Percentiles rank a stretch among this genome's conserved stretches.
Conservation (phyloP, 2,888 invertebrate species). For the Pristionchus mayeri region DNA sequence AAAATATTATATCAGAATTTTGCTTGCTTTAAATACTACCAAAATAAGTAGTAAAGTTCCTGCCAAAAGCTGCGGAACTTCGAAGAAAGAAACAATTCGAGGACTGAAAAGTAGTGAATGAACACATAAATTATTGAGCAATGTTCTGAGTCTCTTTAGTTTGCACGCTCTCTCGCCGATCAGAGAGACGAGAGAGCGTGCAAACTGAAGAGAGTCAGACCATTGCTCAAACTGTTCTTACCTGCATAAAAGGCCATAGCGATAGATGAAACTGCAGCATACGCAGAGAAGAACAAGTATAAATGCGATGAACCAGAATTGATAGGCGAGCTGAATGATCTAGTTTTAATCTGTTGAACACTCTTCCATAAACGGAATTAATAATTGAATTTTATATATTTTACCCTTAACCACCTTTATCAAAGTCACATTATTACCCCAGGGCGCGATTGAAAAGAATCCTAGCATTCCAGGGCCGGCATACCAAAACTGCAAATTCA, state of each 20-base stretch:
- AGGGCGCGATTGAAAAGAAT: not conserved
- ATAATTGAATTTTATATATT: not conserved
- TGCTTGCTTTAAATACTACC: too few relatives aligned
- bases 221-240: too few relatives aligned
- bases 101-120: not conserved
- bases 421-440: not conserved
- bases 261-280: not conserved
- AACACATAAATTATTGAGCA: too few relatives aligned
- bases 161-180: too few relatives aligned
- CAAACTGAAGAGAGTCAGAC: too few relatives aligned
- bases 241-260: conserved; percentile 12
- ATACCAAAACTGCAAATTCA: conserved; percentile 18
- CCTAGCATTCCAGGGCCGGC: not conserved
- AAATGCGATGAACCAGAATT: conserved; percentile 2
- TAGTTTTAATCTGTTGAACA: not conserved
- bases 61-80: not conserved
- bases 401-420: not conserved
- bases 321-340: not conserved
- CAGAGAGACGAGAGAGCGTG: too few relatives aligned
- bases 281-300: not conserved
- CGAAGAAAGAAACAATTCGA: not conserved
- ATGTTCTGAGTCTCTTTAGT: not conserved
- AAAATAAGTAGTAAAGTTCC: not conserved
- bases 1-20: too few relatives aligned
- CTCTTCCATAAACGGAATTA: not conserved